Base-by-base conservation (phyloP, 2,888 invertebrate genomes). In the Acleris laterana region DNA sequence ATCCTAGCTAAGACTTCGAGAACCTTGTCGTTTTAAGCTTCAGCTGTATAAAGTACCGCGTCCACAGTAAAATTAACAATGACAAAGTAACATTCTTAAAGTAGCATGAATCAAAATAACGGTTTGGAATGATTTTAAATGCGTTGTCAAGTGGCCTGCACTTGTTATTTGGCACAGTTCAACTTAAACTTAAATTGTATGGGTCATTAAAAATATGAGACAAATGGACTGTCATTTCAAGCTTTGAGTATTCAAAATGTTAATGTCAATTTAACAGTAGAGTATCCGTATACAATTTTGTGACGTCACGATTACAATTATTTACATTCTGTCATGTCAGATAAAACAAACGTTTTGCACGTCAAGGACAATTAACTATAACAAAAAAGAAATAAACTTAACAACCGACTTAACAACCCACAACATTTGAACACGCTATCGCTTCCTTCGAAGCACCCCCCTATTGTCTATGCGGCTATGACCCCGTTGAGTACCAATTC, bases 401-500 rank as follows among this genome's bases (percentile, higher is more conserved):
- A 81, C 81, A 76, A 78, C 71, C 64, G 75, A 76, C 71, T 56
- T 71, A 66, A 60, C 68, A 66, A 52, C 20, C 49, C 49, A 70
- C 68, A 62, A 69, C n/a, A 58, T 65, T 68, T 62, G 63, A 68
- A 71, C 68, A 69, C 66, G 69, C 67, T 56, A 70, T 73, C 74
- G 64, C 68, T 56, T 25, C 63, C 51, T 11, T 62, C 38, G 51
- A 51, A 64, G 61, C 67, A 69, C 32, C 32, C 32, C 76, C 75
- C 64, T 60, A 63, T 38, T 61, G 55, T 69, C 75, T 78, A 81
- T 74, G 82, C 76, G 88, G 93, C 95, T 96, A 96, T 94, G 96
- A 96, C 48, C 96, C 95, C 69, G 96, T 93, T 65, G 96, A 95
- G 82, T 96, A 96, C 96, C 96, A 96, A 80, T 96, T 96, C 67